These are phyloP conservation scores for Magallana gigas DNA, from an alignment of 1,140 invertebrate genomes.

Conservation along the genomic window DNA sequence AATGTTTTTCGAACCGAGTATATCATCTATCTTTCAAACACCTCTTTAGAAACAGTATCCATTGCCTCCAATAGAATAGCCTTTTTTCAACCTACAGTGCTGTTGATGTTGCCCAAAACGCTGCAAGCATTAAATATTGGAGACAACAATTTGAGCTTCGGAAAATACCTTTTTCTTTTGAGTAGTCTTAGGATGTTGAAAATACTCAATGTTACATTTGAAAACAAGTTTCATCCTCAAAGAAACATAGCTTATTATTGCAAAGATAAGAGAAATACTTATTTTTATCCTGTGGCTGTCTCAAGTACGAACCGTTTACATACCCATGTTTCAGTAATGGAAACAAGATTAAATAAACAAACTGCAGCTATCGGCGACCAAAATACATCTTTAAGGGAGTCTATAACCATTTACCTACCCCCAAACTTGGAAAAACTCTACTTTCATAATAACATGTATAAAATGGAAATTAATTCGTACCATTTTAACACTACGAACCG, in stretches of 20 bases:
- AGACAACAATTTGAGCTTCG: constrained; percentile 5
- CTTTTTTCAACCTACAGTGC: neutral
- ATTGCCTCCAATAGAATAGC: neutral
- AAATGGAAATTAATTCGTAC: neutral
- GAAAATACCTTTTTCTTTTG: neutral
- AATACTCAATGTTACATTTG: neutral
- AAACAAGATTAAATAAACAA: neutral
- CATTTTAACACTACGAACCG: neutral
- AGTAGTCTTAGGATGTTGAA: neutral
- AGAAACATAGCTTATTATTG: neutral
- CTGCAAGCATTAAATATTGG: neutral
- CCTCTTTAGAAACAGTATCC: neutral
- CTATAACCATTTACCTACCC: neutral
- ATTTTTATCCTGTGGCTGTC: too few species aligned
- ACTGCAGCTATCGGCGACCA: neutral
- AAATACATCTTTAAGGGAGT: neutral
- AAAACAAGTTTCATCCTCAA: neutral
- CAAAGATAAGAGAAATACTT: neutral
- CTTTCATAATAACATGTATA: constrained; percentile 24
- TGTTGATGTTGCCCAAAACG: neutral
- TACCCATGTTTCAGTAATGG: too few species aligned
- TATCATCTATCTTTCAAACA: neutral
- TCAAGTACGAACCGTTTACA: too few species aligned
- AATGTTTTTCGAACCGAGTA: neutral
- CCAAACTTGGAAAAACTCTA: constrained; percentile 18